Evolutionary conservation across 2,888 invertebrate species (phyloP).

Genomic region (Hecatera dysodea): DNA sequence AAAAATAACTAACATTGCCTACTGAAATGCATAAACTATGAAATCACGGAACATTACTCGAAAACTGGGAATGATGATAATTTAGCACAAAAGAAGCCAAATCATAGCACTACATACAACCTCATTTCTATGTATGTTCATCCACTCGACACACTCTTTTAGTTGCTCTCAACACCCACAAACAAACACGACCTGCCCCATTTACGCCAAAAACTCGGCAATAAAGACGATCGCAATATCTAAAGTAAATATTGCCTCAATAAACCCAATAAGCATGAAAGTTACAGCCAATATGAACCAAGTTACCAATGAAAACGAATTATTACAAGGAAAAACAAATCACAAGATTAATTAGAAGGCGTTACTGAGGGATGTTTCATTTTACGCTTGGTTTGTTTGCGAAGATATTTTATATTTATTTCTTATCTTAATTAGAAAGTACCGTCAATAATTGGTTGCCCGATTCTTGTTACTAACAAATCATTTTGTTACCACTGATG

Average conservation of each 20-base stretch:
- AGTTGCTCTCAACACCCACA: neutral
- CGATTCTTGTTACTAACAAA: neutral
- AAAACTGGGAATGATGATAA: too few relatives aligned
- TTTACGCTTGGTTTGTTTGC: conserved; percentile 26
- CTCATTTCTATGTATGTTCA: neutral
- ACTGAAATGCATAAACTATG: too few relatives aligned
- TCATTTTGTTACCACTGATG: neutral
- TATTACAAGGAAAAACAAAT: conserved; percentile 50
- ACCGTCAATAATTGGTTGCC: neutral
- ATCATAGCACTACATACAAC: neutral
- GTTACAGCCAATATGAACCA: conserved; percentile 39
- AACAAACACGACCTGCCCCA: neutral
- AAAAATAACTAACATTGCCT: too few relatives aligned
- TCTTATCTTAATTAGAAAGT: neutral
- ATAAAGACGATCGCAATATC: conserved; percentile 39
- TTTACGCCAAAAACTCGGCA: conserved; percentile 29
- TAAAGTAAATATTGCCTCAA: conserved; percentile 29
- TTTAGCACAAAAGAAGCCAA: too few relatives aligned
- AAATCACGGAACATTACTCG: too few relatives aligned
- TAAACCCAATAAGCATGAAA: conserved; percentile 39
- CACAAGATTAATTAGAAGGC: conserved; percentile 50
- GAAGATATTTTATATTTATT: conserved; percentile 5
- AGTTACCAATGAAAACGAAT: conserved; percentile 43
- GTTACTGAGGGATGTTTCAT: conserved; percentile 31
- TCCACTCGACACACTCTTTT: neutral